Base-by-base conservation (phyloP, 1,140 invertebrate species). In the Tribolium castaneum region DNA sequence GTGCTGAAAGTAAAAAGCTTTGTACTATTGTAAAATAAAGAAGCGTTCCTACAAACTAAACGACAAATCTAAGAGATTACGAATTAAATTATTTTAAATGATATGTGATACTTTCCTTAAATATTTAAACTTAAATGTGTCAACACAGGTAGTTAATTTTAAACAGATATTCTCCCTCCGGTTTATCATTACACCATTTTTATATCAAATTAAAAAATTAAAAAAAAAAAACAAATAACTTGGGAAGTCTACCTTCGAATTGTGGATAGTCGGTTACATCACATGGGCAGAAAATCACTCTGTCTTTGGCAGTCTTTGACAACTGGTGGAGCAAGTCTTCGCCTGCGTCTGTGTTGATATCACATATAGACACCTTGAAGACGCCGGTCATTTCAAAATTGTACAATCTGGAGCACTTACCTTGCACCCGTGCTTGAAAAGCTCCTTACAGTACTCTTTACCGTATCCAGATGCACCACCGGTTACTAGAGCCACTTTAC, bases 391-490 rank as follows among this genome's bases (percentile, higher is more conserved):
- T 76, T 14, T 45, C 10, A 62, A 22, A 62, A 14, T 59, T 59
- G 16, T n/a, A 75, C 9, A 19, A 45, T 35, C 6, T 35, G 12
- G 16, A 19, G 52, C 70, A 22, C 30, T 87, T 88, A 94, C 94
- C 90, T 93, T 94, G 14, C 91, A 93, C 77, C 92, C 93, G 80
- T 93, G 90, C 83, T 92, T 92, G 9, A 94, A 87, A 5, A 95
- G 86, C 82, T 93, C 92, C 80, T 92, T 90, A 80, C 89, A 91
- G 82, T 92, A 94, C 12, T 92, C 90, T 78, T 90, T 90, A 1
- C 94, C 94, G 51, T 94, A 91, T 35, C 93, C 93, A 62, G 90
- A 90, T 13, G 93, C 93, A n/a, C 91, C 94, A 13, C 93, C 94
- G 9, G 94, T 94, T 22, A 95, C 90, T 51, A 95, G 86, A 56